Evolutionary conservation across 2,888 invertebrate species (phyloP), one percentile per base, ranked within the genome.

Genomic region (Lycophotia porphyrea): DNA sequence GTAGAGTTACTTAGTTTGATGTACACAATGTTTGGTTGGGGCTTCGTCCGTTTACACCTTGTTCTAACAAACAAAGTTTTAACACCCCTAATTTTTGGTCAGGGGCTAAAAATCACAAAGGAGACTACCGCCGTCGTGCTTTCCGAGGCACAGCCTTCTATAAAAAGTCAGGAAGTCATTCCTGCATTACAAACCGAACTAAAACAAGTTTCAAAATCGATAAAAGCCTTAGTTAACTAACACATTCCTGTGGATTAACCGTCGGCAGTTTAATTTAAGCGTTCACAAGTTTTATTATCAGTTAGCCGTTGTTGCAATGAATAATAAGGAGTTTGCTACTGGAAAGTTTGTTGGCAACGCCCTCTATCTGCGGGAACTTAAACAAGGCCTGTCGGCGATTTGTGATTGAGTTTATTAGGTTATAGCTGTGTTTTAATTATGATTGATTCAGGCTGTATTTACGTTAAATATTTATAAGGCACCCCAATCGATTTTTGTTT

Each of bases 241-340:
- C 74, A 78, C 78, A 78, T 81, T 76, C 85, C 76, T 71, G 74
- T 78, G 78, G 87, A 91, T 91, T 89, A 90, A 92, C 87, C 85
- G 87, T 84, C 85, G 85, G 87, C 88, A 88, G 88, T 91, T 90
- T 89, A 91, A 92, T 92, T 91, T 90, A 91, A 91, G 87, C 88
- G 88, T 89, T 90, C 90, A 82, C 88, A 92, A 93, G 92, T 93
- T 93, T 92, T 93, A 93, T 92, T 93, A 94, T 93, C 92, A 93
- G 92, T 92, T 93, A 92, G 91, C 88, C 87, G 88, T 86, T 90
- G 91, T 91, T 91, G 92, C 91, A 90, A 92, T 93, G 93, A 94
- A 93, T 93, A 93, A 93, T 92, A 93, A 93, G 89, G 89, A 93
- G 92, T 90, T 91, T 88, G 84, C 86, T 80, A 85, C 88, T 87